Evolutionary conservation across 1,140 invertebrate genomes (phyloP).

Genomic region (Megalopta genalis): DNA sequence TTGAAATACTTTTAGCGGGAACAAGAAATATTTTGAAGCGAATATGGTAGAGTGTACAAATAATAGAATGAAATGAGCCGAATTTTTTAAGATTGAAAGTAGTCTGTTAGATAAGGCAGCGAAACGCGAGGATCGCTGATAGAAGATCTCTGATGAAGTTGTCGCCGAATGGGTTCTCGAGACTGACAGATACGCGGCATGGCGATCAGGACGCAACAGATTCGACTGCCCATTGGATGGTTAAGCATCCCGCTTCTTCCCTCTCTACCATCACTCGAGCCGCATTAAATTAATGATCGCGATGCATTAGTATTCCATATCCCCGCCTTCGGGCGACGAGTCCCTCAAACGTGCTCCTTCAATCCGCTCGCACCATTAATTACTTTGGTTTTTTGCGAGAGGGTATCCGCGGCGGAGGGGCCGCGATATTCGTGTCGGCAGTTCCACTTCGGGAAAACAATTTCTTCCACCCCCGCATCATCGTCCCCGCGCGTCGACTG

Average conservation of each 20-base stretch:
- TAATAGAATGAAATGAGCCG: no score
- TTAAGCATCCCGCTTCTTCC: not conserved
- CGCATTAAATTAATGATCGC: conserved; percentile 32
- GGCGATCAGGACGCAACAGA: not conserved
- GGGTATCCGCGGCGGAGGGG: not conserved
- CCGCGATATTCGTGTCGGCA: conserved; percentile 9
- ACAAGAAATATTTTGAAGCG: no score
- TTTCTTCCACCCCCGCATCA: conserved; percentile 49
- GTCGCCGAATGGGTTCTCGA: no score
- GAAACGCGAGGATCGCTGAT: no score
- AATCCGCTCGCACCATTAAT: conserved; percentile 50
- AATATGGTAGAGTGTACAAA: no score
- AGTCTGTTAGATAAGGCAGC: no score
- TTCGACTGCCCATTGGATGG: not conserved
- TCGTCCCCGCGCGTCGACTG: conserved; percentile 44
- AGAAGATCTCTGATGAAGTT: no score
- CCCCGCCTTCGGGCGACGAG: not conserved
- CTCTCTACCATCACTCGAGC: not conserved
- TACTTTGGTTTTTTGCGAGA: conserved; percentile 39
- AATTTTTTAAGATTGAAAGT: no score
- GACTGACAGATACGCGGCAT: no score
- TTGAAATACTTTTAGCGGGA: no score
- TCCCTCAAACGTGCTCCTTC: conserved; percentile 16
- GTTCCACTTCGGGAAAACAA: conserved; percentile 53
- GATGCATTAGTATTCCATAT: conserved; percentile 34